These are phyloP conservation scores for Diarsia brunnea DNA, from an alignment of 2,888 invertebrate genomes.

Conservation along the genomic window DNA sequence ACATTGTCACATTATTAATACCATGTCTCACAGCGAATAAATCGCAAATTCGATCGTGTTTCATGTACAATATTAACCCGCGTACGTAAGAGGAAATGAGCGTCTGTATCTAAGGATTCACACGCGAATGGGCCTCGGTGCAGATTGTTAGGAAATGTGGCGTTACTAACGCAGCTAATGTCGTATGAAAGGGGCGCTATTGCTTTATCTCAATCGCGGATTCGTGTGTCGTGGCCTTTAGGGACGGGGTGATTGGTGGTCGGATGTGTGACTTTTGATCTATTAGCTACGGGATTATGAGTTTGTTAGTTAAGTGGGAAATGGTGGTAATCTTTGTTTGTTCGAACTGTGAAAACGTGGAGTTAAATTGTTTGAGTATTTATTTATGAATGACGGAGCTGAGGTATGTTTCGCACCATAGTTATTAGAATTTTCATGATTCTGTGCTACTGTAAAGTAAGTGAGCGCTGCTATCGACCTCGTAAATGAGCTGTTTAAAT, in stretches of 20 bases:
- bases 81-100: conserved; percentile 85
- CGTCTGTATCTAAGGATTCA: conserved; percentile 90
- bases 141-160: conserved; percentile 90
- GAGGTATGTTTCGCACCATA: neutral
- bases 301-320: conserved; percentile 1
- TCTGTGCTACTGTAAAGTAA: neutral
- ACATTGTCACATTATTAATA: conserved; percentile 60
- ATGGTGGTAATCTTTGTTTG: neutral
- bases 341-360: neutral
- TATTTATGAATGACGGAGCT: neutral
- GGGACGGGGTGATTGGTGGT: conserved; percentile 76
- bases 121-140: conserved; percentile 86
- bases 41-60: conserved; percentile 64
- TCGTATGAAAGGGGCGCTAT: conserved; percentile 89
- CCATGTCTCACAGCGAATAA: conserved; percentile 62
- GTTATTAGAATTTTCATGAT: neutral
- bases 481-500: neutral
- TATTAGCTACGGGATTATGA: conserved; percentile 43
- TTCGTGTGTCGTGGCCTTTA: conserved; percentile 76
- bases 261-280: conserved; percentile 67
- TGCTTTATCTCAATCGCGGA: conserved; percentile 85
- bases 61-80: conserved; percentile 75
- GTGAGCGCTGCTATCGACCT: neutral
- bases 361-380: neutral
- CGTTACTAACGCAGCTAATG: conserved; percentile 90